phyloP scores from a whole-genome alignment of 2,797 vertebrate genomes.

The Tarsius wallacei region DNA sequence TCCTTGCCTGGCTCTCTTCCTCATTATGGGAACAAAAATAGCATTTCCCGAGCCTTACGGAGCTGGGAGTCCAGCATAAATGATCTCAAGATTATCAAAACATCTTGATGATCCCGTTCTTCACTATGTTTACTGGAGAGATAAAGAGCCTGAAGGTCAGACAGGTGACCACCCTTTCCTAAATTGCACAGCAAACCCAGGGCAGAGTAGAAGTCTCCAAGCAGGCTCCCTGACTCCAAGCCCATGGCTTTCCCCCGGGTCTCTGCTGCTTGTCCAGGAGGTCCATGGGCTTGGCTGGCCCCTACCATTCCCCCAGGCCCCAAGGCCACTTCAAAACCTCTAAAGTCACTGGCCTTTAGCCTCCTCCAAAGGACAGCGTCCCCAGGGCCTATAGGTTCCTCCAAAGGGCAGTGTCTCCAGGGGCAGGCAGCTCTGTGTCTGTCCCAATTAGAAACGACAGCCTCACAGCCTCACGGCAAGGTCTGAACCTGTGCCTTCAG shows the following conservation, averaged over 20 bases:
- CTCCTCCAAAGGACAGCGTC: neutral
- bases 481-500: neutral
- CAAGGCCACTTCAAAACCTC: neutral
- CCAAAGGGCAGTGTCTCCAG: neutral
- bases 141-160: neutral
- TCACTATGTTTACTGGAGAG: accelerated
- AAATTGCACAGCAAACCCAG: neutral
- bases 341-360: neutral
- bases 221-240: accelerated
- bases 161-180: accelerated
- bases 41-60: accelerated
- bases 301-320: accelerated
- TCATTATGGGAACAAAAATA: neutral
- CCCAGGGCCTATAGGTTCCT: neutral
- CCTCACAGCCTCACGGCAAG: neutral
- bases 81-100: neutral
- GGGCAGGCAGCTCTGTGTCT: neutral
- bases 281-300: too few relatives aligned
- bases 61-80: neutral
- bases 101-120: accelerated
- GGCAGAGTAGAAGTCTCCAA: neutral
- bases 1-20: neutral
- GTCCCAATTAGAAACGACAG: neutral
- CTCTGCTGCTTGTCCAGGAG: neutral
- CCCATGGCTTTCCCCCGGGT: accelerated